phyloP scores from a whole-genome alignment of 1,140 invertebrate genomes.

The Lethrus apterus region DNA sequence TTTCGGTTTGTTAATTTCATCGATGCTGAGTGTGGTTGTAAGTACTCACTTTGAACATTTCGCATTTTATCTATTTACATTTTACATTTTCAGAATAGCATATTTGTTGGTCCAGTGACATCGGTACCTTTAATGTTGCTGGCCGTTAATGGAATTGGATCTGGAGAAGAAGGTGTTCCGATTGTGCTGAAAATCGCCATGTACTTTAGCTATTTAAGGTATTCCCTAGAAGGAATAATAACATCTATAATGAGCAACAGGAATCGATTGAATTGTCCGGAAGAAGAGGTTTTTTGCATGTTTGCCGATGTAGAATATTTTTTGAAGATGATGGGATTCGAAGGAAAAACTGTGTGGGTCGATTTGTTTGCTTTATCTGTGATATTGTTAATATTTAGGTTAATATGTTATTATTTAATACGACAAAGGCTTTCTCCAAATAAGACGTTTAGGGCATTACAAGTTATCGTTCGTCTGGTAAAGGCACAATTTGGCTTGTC shows the following conservation, averaged over 20 bases:
- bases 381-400: slow-evolving; percentile 52
- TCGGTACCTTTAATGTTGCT: slow-evolving; percentile 69
- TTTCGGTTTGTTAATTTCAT: slow-evolving; percentile 63
- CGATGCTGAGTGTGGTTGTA: slow-evolving; percentile 63
- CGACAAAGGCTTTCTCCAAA: slow-evolving; percentile 57
- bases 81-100: slow-evolving; percentile 58
- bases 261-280: slow-evolving; percentile 57
- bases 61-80: neutral
- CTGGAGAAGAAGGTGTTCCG: slow-evolving; percentile 53
- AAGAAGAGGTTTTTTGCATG: slow-evolving; percentile 58
- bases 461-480: slow-evolving; percentile 35
- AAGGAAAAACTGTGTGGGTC: slow-evolving; percentile 52
- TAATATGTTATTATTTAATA: slow-evolving; percentile 55
- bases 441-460: slow-evolving; percentile 48
- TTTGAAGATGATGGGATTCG: slow-evolving; percentile 55
- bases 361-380: slow-evolving; percentile 49
- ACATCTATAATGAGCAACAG: slow-evolving; percentile 66
- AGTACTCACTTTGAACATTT: slow-evolving; percentile 35
- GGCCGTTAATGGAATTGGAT: slow-evolving; percentile 68
- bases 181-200: slow-evolving; percentile 64
- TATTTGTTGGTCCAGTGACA: slow-evolving; percentile 68
- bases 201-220: slow-evolving; percentile 73
- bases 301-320: slow-evolving; percentile 57
- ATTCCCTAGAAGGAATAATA: slow-evolving; percentile 70
- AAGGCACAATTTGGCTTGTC: slow-evolving; percentile 31